These are phyloP conservation scores for Pseudachorutes palmiensis DNA, from an alignment of 1,140 invertebrate genomes.

Conservation along the genomic window DNA sequence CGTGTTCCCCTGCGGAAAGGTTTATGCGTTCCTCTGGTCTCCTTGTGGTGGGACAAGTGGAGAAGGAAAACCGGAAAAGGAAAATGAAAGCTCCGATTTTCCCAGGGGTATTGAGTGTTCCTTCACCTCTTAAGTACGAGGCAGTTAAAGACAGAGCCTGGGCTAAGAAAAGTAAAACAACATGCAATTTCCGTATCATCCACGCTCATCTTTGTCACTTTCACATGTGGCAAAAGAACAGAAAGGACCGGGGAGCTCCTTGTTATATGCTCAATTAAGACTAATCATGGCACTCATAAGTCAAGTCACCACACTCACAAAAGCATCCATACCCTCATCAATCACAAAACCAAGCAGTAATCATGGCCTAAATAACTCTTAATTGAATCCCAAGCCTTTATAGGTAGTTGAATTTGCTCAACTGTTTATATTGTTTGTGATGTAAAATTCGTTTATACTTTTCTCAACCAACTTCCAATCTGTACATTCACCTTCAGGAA, in stretches of 20 bases:
- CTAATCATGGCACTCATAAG: constrained; percentile 36
- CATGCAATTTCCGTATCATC: neutral
- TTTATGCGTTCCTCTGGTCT: constrained; percentile 1
- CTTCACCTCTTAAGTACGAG: neutral
- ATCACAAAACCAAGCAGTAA: neutral
- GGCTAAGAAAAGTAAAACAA: constrained; percentile 3
- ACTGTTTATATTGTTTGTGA: too few species aligned
- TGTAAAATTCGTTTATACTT: too few species aligned
- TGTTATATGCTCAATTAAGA: constrained; percentile 27
- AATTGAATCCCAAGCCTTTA: too few species aligned
- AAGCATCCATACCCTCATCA: neutral
- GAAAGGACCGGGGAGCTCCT: constrained; percentile 4
- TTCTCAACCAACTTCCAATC: too few species aligned
- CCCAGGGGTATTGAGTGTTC: constrained; percentile 16
- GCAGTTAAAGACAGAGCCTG: neutral
- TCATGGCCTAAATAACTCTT: too few species aligned
- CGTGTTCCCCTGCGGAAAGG: neutral
- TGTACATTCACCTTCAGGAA: too few species aligned
- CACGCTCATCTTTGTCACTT: neutral
- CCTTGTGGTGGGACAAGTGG: neutral
- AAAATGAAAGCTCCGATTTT: constrained; percentile 10
- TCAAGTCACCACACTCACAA: constrained; percentile 21
- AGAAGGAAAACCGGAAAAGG: constrained; percentile 6
- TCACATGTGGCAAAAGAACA: constrained; percentile 30
- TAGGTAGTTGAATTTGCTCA: too few species aligned